Conservation (phyloP, 2,797 vertebrate species). For the Thunnus albacares region DNA sequence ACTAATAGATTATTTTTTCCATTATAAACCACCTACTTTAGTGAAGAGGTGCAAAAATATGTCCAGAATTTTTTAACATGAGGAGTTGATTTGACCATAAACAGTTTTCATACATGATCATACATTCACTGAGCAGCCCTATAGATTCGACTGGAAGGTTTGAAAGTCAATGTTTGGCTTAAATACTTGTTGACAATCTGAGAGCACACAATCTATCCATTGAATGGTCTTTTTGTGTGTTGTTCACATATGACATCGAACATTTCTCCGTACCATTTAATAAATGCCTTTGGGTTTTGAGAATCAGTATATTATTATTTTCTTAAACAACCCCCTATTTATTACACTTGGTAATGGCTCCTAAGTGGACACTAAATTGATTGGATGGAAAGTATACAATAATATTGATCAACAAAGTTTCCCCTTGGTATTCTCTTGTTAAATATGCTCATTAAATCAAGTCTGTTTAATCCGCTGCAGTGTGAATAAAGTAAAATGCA, state of each 20-base stretch:
- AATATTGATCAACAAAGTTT: conserved; percentile 83
- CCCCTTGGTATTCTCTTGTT: conserved; percentile 78
- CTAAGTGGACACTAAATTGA: conserved; percentile 87
- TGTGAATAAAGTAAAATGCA: conserved; percentile 36
- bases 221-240: conserved; percentile 67
- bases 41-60: conserved; percentile 16
- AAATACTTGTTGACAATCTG: conserved; percentile 51
- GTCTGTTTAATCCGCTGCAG: conserved; percentile 74
- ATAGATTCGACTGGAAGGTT: conserved; percentile 44
- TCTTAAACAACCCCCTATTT: conserved; percentile 79
- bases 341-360: conserved; percentile 85
- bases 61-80: conserved; percentile 1
- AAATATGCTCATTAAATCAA: conserved; percentile 87
- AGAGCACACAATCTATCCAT: conserved; percentile 60
- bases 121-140: conserved; percentile 19
- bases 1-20: conserved; percentile 48
- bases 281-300: conserved; percentile 79
- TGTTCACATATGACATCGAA: conserved; percentile 72
- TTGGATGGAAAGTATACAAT: conserved; percentile 82
- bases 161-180: conserved; percentile 55
- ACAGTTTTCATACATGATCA: conserved; percentile 39
- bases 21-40: conserved; percentile 61
- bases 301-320: conserved; percentile 82
- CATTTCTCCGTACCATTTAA: conserved; percentile 73
- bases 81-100: conserved; percentile 39